phyloP scores from a whole-genome alignment of 2,113 vertebrate genomes.

The Tricholaema leucomelas region DNA sequence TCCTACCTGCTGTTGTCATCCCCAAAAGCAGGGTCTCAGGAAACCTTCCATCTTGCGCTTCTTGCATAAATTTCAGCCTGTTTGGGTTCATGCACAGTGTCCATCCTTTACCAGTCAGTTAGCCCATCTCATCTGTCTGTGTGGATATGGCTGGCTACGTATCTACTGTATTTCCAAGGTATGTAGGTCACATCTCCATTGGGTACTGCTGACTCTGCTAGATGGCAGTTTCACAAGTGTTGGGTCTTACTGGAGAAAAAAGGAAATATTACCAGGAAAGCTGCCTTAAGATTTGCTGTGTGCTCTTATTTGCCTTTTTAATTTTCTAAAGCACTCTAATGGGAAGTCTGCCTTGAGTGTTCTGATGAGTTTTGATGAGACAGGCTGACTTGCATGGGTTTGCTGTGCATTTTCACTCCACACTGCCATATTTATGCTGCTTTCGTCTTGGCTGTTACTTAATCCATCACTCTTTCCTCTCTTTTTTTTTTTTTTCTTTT shows the following conservation, averaged over 20 bases:
- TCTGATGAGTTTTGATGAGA: not conserved
- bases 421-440: not conserved
- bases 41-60: not conserved
- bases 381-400: not conserved
- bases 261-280: not conserved
- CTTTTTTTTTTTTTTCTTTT: not conserved
- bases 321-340: not conserved
- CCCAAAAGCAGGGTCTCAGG: not conserved
- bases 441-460: constrained; percentile 20
- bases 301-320: not conserved
- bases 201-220: constrained; percentile 50
- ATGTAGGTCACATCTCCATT: constrained; percentile 63
- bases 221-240: constrained; percentile 25
- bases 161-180: constrained; percentile 44
- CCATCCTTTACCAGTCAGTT: constrained; percentile 15
- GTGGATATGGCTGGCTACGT: not conserved
- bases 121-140: not conserved
- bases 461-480: not conserved
- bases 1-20: not conserved
- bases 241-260: constrained; percentile 15
- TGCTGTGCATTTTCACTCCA: not conserved
- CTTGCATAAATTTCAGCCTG: constrained; percentile 1
- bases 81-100: not conserved
- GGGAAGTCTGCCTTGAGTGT: not conserved
- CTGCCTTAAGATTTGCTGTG: not conserved